Evolutionary conservation across 2,888 invertebrate genomes (phyloP), one percentile per base, ranked within the genome.

Genomic region (Electrophaes corylata): DNA sequence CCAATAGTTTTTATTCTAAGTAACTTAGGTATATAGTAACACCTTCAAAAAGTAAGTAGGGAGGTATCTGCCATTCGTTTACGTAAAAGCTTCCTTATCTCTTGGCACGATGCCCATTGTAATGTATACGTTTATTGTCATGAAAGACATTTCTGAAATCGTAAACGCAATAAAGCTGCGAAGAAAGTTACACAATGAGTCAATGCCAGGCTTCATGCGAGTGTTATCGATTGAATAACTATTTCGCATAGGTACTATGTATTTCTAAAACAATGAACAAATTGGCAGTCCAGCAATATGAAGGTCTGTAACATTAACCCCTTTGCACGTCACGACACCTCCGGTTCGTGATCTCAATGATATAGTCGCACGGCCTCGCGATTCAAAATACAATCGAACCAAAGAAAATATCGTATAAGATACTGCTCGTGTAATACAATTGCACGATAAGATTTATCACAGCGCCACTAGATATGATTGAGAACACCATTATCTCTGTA

Each of bases 251-350:
- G n/a, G n/a, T n/a, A n/a, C n/a, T n/a, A n/a, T n/a, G n/a, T n/a
- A n/a, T n/a, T 79, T 74, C 73, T 70, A 70, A 75, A 76, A 78
- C 67, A 66, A 67, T 23, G 33, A 10, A 3, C 16, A 37, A 37
- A 10, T 29, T 37, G 37, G 16, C 20, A 26, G 44, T 43, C 70
- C 65, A 57, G 64, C 77, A 75, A 66, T 76, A 72, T 75, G 76
- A 75, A 78, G 75, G 75, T 70, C 70, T 76, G 80, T 81, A 79
- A 78, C 81, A 78, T 84, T 86, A 83, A 83, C 84, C 84, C 74
- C 78, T 73, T 79, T 83, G 75, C 73, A 63, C 67, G 62, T 62
- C n/a, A 44, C 44, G 70, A 69, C 68, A 72, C 67, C 76, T 72
- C 70, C 73, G 72, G 73, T 69, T 76, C 76, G 76, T 73, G 76